Base-by-base conservation (phyloP, 2,797 vertebrate species). In the Pogonophryne albipinna region DNA sequence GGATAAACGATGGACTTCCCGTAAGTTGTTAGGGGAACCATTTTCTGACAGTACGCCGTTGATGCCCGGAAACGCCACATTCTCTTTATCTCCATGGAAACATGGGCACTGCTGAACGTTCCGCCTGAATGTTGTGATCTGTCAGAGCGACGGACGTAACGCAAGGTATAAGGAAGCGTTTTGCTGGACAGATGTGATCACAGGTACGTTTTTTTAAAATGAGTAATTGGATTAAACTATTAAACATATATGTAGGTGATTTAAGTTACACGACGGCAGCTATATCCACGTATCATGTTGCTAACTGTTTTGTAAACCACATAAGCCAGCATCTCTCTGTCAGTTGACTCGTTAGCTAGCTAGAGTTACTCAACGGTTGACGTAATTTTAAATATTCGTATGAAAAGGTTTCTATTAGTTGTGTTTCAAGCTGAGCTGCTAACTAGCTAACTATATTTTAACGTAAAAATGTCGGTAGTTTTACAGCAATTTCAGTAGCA, bases 1-100 rank as follows among this genome's bases (percentile, higher is more conserved):
- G n/a, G n/a, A 51, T 41, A 0, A 7, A 27, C 11, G 19, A 45
- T 7, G 1, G 13, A 80, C 72, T 88, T 83, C 77, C 81, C 12
- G 1, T 17, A 10, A 38, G 9, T 19, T 20, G 2, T 4, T 0
- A 14, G 67, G 87, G 79, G 78, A 71, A 42, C 23, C 23, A 68
- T 80, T 82, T 84, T 5, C 27, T 13, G 52, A 67, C 59, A 9
- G 82, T 46, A 83, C 70, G 3, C 1, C 4, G 3, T 2, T 16
- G 3, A 1, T 12, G 0, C 13, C 53, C 72, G 63, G 80, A 83
- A 82, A 14, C 44, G 15, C 45, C 8, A 7, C 8, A 4, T 41
- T 56, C 34, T 38, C 6, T 6, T 3, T 38, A 2, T 62, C 13
- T 0, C 5, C 14, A 0, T 2, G 6, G 77, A 85, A 90, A 89